phyloP scores from a whole-genome alignment of 2,888 invertebrate genomes.

The Noctua janthe region DNA sequence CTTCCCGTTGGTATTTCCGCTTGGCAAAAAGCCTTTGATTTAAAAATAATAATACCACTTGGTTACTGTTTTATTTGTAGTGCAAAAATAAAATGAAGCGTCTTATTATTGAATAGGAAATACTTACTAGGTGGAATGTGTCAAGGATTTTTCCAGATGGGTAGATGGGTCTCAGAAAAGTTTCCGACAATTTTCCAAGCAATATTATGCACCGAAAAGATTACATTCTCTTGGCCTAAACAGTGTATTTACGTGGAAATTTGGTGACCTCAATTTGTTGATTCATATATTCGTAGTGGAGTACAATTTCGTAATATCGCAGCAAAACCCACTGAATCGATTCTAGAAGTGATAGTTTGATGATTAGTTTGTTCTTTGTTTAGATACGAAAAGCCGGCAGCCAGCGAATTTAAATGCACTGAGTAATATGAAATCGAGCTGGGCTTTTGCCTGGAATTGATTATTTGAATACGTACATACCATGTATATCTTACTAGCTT shows the following conservation, averaged over 20 bases:
- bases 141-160: conserved; percentile 16
- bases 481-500: background rate
- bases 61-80: background rate
- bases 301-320: conserved; percentile 4
- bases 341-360: conserved; percentile 38
- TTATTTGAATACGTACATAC: background rate
- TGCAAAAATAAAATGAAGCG: background rate
- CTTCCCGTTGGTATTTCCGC: conserved; percentile 3
- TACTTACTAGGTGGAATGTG: background rate
- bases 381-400: conserved; percentile 21
- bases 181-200: conserved; percentile 9
- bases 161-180: conserved; percentile 10
- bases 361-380: conserved; percentile 54
- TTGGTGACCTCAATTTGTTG: conserved; percentile 34
- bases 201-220: conserved; percentile 35
- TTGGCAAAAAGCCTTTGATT: background rate
- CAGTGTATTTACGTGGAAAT: conserved; percentile 38
- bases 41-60: background rate
- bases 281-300: conserved; percentile 25
- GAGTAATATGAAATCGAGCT: background rate
- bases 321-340: conserved; percentile 29
- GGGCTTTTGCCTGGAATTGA: background rate
- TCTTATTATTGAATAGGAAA: background rate
- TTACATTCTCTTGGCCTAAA: conserved; percentile 25
- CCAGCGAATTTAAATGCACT: conserved; percentile 24